Conservation (phyloP, 23 tunicate genomes). For the Trididemnum nubilum region DNA sequence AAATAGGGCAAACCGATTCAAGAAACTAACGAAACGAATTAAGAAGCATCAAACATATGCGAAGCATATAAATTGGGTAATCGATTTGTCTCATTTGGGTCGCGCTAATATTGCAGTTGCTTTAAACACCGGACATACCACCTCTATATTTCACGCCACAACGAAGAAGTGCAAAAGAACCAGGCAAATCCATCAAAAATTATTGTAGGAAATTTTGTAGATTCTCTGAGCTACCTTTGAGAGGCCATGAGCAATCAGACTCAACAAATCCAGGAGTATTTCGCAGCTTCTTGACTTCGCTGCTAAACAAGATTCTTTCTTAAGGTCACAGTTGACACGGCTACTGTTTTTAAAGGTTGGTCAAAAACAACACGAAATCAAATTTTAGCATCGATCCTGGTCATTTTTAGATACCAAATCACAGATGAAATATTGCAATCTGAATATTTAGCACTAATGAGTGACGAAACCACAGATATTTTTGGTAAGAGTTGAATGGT, state of each 20-base stretch:
- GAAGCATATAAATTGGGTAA: background rate
- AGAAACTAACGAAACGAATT: background rate
- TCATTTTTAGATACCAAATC: background rate
- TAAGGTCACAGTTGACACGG: background rate
- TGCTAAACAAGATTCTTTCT: too few species aligned
- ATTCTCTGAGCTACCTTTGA: background rate
- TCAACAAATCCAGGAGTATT: constrained; percentile 2
- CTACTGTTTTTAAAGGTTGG: background rate
- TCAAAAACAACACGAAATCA: constrained; percentile 2
- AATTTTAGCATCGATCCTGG: background rate
- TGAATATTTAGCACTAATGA: background rate
- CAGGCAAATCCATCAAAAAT: constrained; percentile 11
- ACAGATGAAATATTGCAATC: background rate
- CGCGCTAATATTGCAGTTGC: background rate
- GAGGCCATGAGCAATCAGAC: background rate
- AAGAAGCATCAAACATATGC: background rate
- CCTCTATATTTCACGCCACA: background rate
- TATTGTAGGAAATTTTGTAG: background rate
- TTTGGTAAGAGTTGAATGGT: background rate
- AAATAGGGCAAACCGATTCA: background rate
- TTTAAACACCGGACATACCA: background rate
- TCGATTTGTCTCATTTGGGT: background rate
- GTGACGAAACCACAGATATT: constrained; percentile 17
- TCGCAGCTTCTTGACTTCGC: background rate
- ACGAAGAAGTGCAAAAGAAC: constrained; percentile 11